These are phyloP conservation scores for Chymomyza procnemis DNA, from an alignment of 2,888 invertebrate genomes.

Conservation along the genomic window DNA sequence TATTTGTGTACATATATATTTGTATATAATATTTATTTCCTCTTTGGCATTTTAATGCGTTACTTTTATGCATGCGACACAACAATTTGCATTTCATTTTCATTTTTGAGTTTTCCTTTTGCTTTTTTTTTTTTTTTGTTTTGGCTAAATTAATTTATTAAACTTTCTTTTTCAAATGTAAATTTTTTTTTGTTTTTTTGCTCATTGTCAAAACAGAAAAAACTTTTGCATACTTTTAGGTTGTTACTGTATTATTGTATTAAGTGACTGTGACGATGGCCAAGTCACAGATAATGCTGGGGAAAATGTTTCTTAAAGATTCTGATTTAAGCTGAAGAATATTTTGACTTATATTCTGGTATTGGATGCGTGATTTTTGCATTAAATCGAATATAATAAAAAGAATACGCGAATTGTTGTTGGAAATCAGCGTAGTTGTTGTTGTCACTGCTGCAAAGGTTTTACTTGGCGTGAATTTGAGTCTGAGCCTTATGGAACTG, in stretches of 20 bases:
- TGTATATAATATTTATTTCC: constrained; percentile 3
- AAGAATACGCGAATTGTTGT: no score
- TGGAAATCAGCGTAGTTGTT: no score
- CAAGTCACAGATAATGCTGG: no score
- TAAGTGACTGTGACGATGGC: no score
- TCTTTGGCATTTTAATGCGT: constrained; percentile 13
- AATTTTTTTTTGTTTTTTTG: constrained; percentile 10
- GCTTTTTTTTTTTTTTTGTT: constrained; percentile 1
- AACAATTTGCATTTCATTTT: constrained; percentile 15
- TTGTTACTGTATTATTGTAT: neutral
- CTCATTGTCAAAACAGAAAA: neutral
- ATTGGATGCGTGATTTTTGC: no score
- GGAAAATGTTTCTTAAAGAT: no score
- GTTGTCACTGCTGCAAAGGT: no score
- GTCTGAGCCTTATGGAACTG: no score
- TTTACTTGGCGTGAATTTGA: no score
- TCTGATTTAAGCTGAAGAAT: no score
- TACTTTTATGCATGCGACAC: constrained; percentile 22
- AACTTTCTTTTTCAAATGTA: constrained; percentile 22
- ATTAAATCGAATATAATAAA: no score
- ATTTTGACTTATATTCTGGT: no score
- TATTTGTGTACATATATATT: constrained; percentile 9
- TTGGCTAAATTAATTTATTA: constrained; percentile 24
- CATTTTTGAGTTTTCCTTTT: constrained; percentile 15
- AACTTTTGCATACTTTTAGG: neutral